A percentile compares a stretch with the other conserved stretches of the same genome.
These are phyloP conservation scores for Tragelaphus scriptus DNA, from an alignment of 2,113 vertebrate species.

Conservation along the genomic window DNA sequence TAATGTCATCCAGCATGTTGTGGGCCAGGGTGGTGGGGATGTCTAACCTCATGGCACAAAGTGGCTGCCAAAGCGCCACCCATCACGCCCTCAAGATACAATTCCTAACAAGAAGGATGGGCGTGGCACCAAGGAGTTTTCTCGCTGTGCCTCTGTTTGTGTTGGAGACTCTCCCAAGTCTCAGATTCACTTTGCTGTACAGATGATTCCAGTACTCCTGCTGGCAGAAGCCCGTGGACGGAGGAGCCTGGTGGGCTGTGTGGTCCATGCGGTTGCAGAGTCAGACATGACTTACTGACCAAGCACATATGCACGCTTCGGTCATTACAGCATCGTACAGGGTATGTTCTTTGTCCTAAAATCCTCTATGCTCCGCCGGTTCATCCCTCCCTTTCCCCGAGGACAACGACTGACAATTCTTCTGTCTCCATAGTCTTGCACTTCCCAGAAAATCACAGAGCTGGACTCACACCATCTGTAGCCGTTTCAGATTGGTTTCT, in stretches of 20 bases:
- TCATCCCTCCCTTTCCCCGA: background rate
- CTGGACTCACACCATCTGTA: accelerated
- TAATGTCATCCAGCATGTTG: accelerated
- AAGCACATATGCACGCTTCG: accelerated
- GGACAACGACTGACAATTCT: accelerated
- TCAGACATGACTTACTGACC: background rate
- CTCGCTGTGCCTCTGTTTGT: no score
- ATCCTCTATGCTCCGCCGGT: accelerated
- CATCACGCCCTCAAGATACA: background rate
- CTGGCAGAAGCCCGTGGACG: background rate
- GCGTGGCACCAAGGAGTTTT: accelerated
- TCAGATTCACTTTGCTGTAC: background rate
- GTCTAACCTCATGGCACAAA: background rate
- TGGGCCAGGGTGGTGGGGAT: accelerated
- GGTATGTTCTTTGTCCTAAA: accelerated
- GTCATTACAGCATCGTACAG: background rate
- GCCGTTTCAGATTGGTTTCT: background rate
- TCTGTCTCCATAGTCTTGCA: accelerated
- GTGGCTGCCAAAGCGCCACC: accelerated
- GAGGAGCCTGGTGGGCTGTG: background rate
- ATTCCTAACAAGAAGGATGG: background rate
- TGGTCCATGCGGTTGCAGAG: background rate
- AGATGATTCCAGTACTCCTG: background rate
- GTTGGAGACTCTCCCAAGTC: background rate
- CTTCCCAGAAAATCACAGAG: background rate